A percentile compares a stretch with the other conserved stretches of the same genome.
Conservation (phyloP, 2,113 vertebrate genomes). For the Rhadina sibilatrix region DNA sequence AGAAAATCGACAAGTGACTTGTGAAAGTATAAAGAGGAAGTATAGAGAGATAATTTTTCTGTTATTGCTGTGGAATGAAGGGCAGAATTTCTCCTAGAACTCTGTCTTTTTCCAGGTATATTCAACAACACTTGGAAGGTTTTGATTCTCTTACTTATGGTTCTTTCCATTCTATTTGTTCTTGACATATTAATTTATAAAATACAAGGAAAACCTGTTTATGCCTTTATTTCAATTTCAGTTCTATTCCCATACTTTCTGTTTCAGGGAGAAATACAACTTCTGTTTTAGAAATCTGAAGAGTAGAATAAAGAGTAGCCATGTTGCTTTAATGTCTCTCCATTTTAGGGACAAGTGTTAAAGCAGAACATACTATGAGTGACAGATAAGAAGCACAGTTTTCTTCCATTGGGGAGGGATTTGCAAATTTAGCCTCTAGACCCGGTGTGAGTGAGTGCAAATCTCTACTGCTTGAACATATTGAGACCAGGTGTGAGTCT, state of each 20-base stretch:
- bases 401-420: neutral
- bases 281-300: neutral
- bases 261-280: neutral
- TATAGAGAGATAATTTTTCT: neutral
- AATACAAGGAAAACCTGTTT: neutral
- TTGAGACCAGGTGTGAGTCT: conserved; percentile 30
- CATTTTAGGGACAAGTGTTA: neutral
- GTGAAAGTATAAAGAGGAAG: neutral
- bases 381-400: neutral
- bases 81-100: neutral
- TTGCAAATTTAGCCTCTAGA: neutral
- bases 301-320: neutral
- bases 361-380: neutral
- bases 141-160: neutral
- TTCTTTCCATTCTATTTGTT: neutral
- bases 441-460: neutral
- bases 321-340: neutral
- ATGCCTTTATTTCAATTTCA: neutral
- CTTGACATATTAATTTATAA: neutral
- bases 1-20: neutral
- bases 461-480: neutral
- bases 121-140: neutral
- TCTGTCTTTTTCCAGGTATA: neutral
- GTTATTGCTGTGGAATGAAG: neutral
- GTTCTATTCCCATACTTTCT: neutral